phyloP scores from a whole-genome alignment of 2,113 vertebrate species.

The Chloroceryle aenea region DNA sequence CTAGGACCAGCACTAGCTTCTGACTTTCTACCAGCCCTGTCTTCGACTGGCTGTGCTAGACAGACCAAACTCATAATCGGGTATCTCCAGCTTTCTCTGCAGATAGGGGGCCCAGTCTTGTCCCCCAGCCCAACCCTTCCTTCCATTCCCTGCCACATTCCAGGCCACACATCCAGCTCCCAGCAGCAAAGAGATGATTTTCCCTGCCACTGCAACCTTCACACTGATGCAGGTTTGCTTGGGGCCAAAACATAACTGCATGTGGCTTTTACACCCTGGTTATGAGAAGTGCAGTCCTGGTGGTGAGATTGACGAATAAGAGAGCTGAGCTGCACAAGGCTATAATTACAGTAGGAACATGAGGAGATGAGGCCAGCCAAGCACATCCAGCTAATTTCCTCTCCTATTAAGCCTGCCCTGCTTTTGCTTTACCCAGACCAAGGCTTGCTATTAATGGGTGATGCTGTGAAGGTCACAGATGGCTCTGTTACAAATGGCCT shows the following conservation, averaged over 20 bases:
- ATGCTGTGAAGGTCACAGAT: constrained; percentile 33
- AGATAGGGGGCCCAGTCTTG: background rate
- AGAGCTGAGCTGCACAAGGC: background rate
- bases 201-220: background rate
- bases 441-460: constrained; percentile 20
- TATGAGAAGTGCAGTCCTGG: background rate
- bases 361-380: background rate
- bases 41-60: background rate
- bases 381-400: constrained; percentile 61
- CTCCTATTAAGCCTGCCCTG: constrained; percentile 48
- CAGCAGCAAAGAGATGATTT: accelerated
- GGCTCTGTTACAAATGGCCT: constrained; percentile 8
- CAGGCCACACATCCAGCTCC: background rate
- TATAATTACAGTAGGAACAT: constrained; percentile 19
- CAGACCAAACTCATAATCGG: background rate
- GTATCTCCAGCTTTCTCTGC: background rate
- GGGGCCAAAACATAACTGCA: accelerated
- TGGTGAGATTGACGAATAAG: background rate
- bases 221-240: background rate
- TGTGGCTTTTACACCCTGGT: background rate
- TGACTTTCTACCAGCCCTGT: background rate
- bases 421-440: constrained; percentile 57
- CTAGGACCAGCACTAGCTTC: background rate
- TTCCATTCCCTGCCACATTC: background rate
- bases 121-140: background rate